A percentile compares a stretch with the other conserved stretches of the same genome.
phyloP scores from a whole-genome alignment of 2,797 vertebrate genomes.

The Halcyon badia region DNA sequence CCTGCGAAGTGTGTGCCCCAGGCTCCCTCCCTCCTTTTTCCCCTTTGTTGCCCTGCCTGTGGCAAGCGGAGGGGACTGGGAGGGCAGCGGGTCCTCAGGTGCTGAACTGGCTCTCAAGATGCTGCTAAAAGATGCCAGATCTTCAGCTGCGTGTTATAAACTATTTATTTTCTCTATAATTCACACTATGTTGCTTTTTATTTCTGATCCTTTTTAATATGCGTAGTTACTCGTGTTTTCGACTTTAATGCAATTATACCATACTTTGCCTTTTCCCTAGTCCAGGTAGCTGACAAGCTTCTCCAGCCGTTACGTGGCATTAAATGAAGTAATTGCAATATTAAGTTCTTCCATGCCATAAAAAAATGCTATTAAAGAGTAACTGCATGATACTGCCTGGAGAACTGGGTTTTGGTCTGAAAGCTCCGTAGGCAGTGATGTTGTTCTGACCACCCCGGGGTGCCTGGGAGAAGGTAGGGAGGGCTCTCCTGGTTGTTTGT shows the following conservation, averaged over 20 bases:
- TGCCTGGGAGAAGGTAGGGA: not conserved
- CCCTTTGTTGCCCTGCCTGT: not conserved
- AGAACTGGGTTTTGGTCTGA: not conserved
- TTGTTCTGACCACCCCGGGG: not conserved
- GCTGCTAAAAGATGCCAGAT: not conserved
- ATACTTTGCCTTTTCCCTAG: not conserved
- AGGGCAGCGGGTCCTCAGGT: not conserved
- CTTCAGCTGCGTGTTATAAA: not conserved
- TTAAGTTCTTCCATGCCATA: not conserved
- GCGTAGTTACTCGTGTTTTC: constrained; percentile 39
- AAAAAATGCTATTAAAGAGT: constrained; percentile 20
- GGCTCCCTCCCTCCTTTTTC: rapidly evolving
- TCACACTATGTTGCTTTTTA: constrained; percentile 38
- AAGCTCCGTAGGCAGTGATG: not conserved
- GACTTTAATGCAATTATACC: constrained; percentile 51
- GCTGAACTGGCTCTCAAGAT: not conserved
- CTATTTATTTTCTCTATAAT: not conserved
- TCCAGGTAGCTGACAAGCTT: constrained; percentile 31
- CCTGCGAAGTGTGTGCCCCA: not conserved
- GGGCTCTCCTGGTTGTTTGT: not conserved
- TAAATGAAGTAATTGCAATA: constrained; percentile 64
- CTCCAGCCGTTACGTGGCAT: constrained; percentile 29
- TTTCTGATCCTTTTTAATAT: constrained; percentile 37
- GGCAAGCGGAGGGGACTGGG: not conserved
- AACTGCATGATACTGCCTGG: not conserved